Base-by-base conservation (phyloP, 2,797 vertebrate genomes). In the Malurus leucopterus region DNA sequence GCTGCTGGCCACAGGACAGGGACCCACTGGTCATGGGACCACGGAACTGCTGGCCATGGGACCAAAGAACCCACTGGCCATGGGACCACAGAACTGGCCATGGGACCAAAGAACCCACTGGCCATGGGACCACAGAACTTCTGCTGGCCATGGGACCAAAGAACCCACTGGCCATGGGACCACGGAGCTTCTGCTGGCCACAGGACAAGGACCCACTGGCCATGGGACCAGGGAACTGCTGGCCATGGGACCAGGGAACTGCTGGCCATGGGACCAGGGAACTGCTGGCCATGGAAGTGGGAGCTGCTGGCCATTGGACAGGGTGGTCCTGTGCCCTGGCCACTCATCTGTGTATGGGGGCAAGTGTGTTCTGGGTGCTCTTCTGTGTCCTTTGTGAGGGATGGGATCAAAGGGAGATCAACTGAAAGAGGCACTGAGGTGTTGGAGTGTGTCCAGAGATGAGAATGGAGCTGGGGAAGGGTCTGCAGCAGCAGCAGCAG, bases 311-410 rank as follows among this genome's bases (percentile, higher is more conserved):
- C 14, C 54, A 55, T 29, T 68, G 44, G 88, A 65, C 53, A 79
- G 81, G 95, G 76, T 90, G 72, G 92, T 58, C 78, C 61, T 7
- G 55, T 49, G 30, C 13, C 19, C 36, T 23, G 57, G 84, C 84
- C 51, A 36, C 58, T 62, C 46, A 21, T 82, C 55, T 73, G 74
- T 96, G 29, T 36, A 36, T 36, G 36, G 36, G 36, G 36, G 36
- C 36, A 36, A 36, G 36, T 36, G 78, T 61, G 22, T 8, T 73
- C 22, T 23, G 1, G 27, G 58, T 3, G 7, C n/a, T 55, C 55
- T 13, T 1, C 54, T 8, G 2, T 26, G 4, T 24, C 32, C 29
- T 47, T 46, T 4, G 0, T 1, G 4, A 14, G 29, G 53, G 29
- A 18, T 15, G 46, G 34, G 19, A n/a, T 50, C 12, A 5, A 73